These are phyloP conservation scores for Eledona agricola DNA, from an alignment of 2,888 invertebrate species.

Conservation along the genomic window DNA sequence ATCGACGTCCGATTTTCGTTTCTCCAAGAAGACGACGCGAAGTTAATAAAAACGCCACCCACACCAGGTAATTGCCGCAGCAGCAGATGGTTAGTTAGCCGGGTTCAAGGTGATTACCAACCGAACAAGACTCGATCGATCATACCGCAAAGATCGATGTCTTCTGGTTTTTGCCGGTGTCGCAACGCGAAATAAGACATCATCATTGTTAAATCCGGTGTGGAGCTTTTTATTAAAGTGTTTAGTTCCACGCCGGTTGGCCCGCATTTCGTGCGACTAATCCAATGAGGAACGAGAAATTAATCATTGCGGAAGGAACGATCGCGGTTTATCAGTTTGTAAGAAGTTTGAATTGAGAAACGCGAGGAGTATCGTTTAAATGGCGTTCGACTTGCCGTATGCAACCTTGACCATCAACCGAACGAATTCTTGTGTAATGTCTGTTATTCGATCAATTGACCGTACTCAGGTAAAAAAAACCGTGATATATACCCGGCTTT, in stretches of 20 bases:
- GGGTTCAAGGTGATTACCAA: constrained; percentile 32
- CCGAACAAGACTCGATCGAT: constrained; percentile 39
- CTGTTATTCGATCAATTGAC: constrained; percentile 14
- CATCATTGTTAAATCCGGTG: constrained; percentile 36
- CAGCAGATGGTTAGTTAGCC: constrained; percentile 25
- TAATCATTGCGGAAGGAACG: constrained; percentile 4
- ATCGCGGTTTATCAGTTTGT: constrained; percentile 6
- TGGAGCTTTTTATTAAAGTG: constrained; percentile 37
- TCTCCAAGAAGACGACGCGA: constrained; percentile 6
- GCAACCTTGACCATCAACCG: constrained; percentile 18
- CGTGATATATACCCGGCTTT: background rate
- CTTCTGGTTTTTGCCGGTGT: constrained; percentile 26
- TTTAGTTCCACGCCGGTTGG: constrained; percentile 39
- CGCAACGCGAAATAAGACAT: constrained; percentile 38
- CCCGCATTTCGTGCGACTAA: constrained; percentile 20
- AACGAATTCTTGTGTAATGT: constrained; percentile 21
- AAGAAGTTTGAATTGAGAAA: constrained; percentile 12
- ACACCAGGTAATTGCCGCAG: constrained; percentile 10
- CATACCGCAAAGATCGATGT: constrained; percentile 30
- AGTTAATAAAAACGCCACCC: constrained; percentile 26
- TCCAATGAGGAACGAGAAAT: constrained; percentile 13
- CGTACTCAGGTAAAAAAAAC: constrained; percentile 13
- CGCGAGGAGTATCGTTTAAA: background rate
- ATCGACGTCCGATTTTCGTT: constrained; percentile 7
- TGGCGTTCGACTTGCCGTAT: too few relatives aligned